phyloP scores from a whole-genome alignment of 2,888 invertebrate genomes.

The Andrena minutula region DNA sequence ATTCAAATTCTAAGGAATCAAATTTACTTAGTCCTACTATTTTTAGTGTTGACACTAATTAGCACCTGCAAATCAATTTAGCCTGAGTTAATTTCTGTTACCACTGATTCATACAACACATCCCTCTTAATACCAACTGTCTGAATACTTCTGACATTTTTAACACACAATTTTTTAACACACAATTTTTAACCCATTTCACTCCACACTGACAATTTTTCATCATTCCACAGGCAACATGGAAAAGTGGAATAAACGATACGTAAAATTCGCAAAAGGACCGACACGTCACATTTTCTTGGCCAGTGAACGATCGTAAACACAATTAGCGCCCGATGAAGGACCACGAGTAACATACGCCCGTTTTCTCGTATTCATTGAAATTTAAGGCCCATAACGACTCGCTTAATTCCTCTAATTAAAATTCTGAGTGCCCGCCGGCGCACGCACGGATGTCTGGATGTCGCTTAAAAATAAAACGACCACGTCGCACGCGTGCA shows the following conservation, averaged over 20 bases:
- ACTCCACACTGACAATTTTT: not conserved
- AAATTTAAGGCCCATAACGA: slow-evolving; percentile 79
- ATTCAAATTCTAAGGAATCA: no score
- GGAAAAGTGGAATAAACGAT: slow-evolving; percentile 24
- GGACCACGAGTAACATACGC: slow-evolving; percentile 57
- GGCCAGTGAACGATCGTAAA: slow-evolving; percentile 76
- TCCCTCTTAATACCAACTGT: no score
- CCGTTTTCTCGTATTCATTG: slow-evolving; percentile 74
- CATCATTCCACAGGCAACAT: no score
- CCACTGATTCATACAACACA: no score
- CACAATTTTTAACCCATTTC: no score
- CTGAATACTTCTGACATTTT: no score
- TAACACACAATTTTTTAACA: no score
- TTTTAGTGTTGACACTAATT: no score
- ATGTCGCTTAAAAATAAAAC: slow-evolving; percentile 57
- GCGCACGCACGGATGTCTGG: slow-evolving; percentile 52
- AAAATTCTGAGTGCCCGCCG: slow-evolving; percentile 77
- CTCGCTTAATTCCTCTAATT: slow-evolving; percentile 80
- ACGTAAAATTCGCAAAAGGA: slow-evolving; percentile 4
- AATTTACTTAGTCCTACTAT: no score
- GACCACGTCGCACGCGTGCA: slow-evolving; percentile 15
- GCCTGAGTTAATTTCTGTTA: no score
- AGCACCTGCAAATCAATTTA: no score
- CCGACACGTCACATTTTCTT: slow-evolving; percentile 44
- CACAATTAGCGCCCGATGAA: slow-evolving; percentile 79